phyloP scores from a whole-genome alignment of 1,140 invertebrate species.

The Drosophila baimaii region DNA sequence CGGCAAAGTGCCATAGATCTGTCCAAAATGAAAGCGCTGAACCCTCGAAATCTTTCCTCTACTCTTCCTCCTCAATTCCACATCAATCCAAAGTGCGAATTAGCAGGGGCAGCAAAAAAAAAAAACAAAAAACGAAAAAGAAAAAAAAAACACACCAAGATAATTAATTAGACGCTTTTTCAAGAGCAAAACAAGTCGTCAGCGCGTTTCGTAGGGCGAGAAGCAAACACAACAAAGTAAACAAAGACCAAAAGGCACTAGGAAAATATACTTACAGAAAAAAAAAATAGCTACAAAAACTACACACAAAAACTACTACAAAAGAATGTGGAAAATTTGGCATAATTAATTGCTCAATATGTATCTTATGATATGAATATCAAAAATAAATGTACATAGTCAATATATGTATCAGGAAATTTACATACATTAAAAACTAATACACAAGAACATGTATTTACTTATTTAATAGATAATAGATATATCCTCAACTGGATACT shows the following conservation, averaged over 20 bases:
- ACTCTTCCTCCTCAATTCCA: conserved; percentile 11
- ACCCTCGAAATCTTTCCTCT: conserved; percentile 8
- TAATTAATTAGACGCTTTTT: conserved; percentile 64
- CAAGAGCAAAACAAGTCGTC: conserved; percentile 58
- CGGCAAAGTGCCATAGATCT: conserved; percentile 23
- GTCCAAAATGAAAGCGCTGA: conserved; percentile 17
- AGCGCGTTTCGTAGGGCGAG: conserved; percentile 40
- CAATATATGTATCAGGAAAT: too few relatives aligned
- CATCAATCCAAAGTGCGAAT: conserved; percentile 41
- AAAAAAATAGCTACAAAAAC: not conserved
- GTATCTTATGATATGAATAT: not conserved
- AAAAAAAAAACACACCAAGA: conserved; percentile 20
- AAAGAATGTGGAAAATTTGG: not conserved
- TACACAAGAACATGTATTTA: too few relatives aligned
- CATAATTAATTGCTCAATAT: not conserved
- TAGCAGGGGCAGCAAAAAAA: conserved; percentile 28
- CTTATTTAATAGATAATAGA: too few relatives aligned
- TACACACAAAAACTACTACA: conserved; percentile 12
- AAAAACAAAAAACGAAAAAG: conserved; percentile 4
- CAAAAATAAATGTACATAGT: too few relatives aligned
- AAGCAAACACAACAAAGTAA: conserved; percentile 19
- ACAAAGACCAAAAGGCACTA: conserved; percentile 9
- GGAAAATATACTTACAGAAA: not conserved
- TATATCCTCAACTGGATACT: too few relatives aligned
- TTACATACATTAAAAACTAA: too few relatives aligned